Percentiles rank a stretch among this genome's conserved stretches.
Evolutionary conservation across 2,113 vertebrate species (phyloP).

Genomic region (Acrocephalus kingi): DNA sequence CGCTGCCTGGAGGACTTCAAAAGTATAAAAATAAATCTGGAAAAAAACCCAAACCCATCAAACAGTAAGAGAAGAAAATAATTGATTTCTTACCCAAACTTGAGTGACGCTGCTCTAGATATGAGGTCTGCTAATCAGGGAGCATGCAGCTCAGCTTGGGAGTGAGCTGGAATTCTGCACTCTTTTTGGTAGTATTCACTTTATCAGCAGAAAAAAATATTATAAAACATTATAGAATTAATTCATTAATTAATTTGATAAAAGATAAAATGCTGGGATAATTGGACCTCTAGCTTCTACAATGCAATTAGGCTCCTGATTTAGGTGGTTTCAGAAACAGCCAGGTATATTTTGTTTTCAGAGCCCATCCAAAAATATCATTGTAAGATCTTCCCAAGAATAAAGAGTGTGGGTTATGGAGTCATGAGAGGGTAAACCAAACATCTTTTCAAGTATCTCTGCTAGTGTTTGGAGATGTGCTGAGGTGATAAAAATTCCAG

Average conservation of each 20-base stretch:
- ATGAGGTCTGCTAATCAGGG: background rate
- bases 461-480: background rate
- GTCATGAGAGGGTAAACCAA: background rate
- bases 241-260: background rate
- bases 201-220: background rate
- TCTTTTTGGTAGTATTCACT: background rate
- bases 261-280: background rate
- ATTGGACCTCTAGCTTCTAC: background rate
- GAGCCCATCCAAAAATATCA: background rate
- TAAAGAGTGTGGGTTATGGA: background rate
- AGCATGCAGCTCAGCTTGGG: background rate
- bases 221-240: background rate
- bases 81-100: background rate
- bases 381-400: background rate
- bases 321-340: background rate
- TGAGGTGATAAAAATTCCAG: background rate
- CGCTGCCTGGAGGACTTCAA: constrained; percentile 80
- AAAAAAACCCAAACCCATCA: background rate
- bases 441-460: background rate
- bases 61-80: background rate
- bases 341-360: background rate
- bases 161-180: background rate
- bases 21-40: constrained; percentile 86
- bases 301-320: background rate
- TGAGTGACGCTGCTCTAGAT: background rate